A percentile compares a stretch with the other conserved stretches of the same genome.
These are phyloP conservation scores for Zaprionus gabonicus DNA, from an alignment of 1,140 invertebrate genomes.

Conservation along the genomic window DNA sequence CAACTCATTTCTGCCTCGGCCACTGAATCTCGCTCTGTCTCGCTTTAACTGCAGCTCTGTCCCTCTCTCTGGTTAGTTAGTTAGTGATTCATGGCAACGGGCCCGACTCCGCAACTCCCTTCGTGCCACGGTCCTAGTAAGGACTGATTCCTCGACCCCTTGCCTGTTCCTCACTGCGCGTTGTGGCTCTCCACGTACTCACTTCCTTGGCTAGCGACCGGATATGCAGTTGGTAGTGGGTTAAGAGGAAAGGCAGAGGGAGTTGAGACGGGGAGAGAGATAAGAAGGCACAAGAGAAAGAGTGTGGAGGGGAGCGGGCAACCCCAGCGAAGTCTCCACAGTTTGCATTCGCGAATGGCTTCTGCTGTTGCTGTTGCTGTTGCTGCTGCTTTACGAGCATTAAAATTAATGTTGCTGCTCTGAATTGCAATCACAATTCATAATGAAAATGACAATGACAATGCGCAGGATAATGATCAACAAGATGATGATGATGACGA, in stretches of 20 bases:
- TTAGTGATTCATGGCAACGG: slow-evolving; percentile 44
- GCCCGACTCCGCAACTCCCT: background rate
- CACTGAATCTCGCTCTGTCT: background rate
- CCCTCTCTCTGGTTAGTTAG: slow-evolving; percentile 40
- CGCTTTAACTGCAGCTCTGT: background rate
- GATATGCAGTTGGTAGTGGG: slow-evolving; percentile 55
- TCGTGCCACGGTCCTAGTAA: too few relatives aligned
- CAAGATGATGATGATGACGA: background rate
- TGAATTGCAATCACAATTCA: slow-evolving; percentile 12
- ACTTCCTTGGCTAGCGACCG: slow-evolving; percentile 60
- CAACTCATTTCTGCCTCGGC: slow-evolving; percentile 19
- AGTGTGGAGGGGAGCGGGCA: background rate
- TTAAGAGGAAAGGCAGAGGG: too few relatives aligned
- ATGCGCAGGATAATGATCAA: slow-evolving; percentile 5
- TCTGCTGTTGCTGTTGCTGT: slow-evolving; percentile 48
- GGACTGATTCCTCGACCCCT: slow-evolving; percentile 28
- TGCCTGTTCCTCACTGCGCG: slow-evolving; percentile 13
- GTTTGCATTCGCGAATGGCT: background rate
- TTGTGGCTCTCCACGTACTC: slow-evolving; percentile 23
- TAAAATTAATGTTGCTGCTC: slow-evolving; percentile 61
- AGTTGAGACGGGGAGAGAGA: background rate
- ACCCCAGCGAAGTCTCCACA: background rate
- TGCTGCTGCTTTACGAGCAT: slow-evolving; percentile 54
- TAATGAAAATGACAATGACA: slow-evolving; percentile 49
- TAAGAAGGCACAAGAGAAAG: too few relatives aligned